Evolutionary conservation across 1,140 invertebrate species (phyloP), one percentile per base, ranked within the genome.

Genomic region (Drosophila kikkawai): DNA sequence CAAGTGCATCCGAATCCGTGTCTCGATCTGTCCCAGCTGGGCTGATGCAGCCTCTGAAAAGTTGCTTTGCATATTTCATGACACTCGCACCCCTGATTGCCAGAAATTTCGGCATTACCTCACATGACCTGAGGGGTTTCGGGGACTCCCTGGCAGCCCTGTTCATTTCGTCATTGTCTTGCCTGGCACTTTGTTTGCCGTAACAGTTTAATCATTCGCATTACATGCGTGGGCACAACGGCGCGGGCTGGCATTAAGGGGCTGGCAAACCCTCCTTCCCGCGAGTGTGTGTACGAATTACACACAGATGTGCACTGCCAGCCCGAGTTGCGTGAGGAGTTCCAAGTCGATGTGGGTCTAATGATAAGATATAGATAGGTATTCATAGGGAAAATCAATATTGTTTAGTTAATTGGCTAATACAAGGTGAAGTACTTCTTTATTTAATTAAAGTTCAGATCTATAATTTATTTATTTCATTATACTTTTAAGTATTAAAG

Each of bases 1-100:
- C 44, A 75, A 79, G 60, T 83, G 69, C 59, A 60, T 67, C 57
- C 63, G 63, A 41, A 60, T 67, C 61, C 59, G 58, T 51, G 75
- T 48, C 65, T 65, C 65, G 64, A 83, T 80, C 70, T 82, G 76
- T 36, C 29, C 71, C 74, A 76, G 73, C 48, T 76, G 74, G 37
- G 74, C 48, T 59, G 74, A n/a, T 69, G 76, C 57, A 71, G 19
- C 51, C 65, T 39, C 61, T 79, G 69, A 87, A 67, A 78, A 83
- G 80, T 87, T 59, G 74, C 63, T 87, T 83, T 87, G 80, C 84
- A 87, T 87, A 88, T 87, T 88, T 87, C 84, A 87, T 83, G 70
- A 66, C 53, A 45, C 69, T 57, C 78, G 66, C 58, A 42, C 69
- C 59, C 74, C 69, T 58, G 76, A 87, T 75, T 86, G 83, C 83